Percentiles rank a stretch among this genome's conserved stretches.
These are phyloP conservation scores for Empis stercorea DNA, from an alignment of 2,888 invertebrate genomes.

Conservation along the genomic window DNA sequence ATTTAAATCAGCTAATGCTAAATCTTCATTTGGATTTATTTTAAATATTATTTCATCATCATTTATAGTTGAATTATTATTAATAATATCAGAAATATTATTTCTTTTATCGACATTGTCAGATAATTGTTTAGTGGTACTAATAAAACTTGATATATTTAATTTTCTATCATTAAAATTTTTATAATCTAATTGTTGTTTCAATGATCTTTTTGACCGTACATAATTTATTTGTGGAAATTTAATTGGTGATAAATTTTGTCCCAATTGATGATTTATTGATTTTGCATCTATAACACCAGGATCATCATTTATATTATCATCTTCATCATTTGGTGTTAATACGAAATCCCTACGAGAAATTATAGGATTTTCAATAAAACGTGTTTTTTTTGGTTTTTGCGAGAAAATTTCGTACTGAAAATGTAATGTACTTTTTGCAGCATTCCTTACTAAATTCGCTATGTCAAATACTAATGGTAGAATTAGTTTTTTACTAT, in stretches of 20 bases:
- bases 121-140: conserved; percentile 4
- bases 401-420: conserved; percentile 1
- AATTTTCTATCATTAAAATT: conserved; percentile 11
- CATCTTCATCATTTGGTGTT: not conserved
- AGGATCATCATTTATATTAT: not conserved
- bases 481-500: conserved; percentile 44
- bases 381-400: not conserved
- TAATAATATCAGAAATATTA: not conserved
- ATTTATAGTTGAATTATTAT: not conserved
- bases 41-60: conserved; percentile 3
- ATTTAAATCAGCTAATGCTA: conserved; percentile 31
- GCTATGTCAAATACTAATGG: conserved; percentile 54
- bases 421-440: conserved; percentile 21
- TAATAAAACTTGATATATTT: conserved; percentile 10
- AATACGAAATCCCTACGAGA: conserved; percentile 5
- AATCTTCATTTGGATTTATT: conserved; percentile 21
- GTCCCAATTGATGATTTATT: conserved; percentile 8
- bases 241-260: not conserved
- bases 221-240: not conserved
- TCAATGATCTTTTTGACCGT: not conserved
- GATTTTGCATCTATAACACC: conserved; percentile 8
- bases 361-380: not conserved
- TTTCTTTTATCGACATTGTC: not conserved
- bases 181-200: not conserved
- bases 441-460: conserved; percentile 44